Conservation (phyloP, 2,888 invertebrate genomes). For the Cynaeus angustus region DNA sequence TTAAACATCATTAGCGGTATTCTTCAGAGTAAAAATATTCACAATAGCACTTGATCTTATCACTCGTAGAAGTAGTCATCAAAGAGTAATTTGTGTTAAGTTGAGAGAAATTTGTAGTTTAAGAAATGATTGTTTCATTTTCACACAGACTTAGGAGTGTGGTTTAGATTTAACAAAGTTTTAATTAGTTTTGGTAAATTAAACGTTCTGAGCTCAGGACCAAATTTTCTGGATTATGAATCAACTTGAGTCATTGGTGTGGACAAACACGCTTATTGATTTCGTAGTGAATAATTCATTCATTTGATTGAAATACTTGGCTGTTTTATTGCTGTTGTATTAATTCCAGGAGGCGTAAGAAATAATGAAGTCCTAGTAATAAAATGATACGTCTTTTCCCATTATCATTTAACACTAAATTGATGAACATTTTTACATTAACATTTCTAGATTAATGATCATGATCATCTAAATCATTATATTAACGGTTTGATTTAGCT, state of each 20-base stretch:
- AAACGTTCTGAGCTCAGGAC: constrained; percentile 20
- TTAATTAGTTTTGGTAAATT: constrained; percentile 12
- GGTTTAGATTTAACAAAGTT: constrained; percentile 16
- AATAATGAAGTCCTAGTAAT: too few relatives aligned
- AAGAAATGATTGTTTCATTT: neutral
- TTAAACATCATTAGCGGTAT: constrained; percentile 46
- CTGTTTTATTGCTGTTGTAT: neutral
- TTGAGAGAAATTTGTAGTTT: constrained; percentile 9
- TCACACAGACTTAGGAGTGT: neutral
- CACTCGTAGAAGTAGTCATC: constrained; percentile 19
- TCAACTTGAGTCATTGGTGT: constrained; percentile 25
- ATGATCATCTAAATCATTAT: too few relatives aligned
- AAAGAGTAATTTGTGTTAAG: constrained; percentile 29
- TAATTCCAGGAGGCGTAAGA: too few relatives aligned
- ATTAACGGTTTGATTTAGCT: neutral
- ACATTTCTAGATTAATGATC: too few relatives aligned
- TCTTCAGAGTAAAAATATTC: constrained; percentile 28
- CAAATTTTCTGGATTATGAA: constrained; percentile 10
- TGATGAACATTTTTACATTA: too few relatives aligned
- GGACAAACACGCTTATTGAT: constrained; percentile 26
- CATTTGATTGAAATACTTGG: neutral
- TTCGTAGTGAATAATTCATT: constrained; percentile 31
- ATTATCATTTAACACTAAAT: too few relatives aligned
- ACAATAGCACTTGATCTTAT: constrained; percentile 33
- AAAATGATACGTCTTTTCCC: too few relatives aligned